Base-by-base conservation (phyloP, 2,888 invertebrate genomes). In the Euzetes globulus region DNA sequence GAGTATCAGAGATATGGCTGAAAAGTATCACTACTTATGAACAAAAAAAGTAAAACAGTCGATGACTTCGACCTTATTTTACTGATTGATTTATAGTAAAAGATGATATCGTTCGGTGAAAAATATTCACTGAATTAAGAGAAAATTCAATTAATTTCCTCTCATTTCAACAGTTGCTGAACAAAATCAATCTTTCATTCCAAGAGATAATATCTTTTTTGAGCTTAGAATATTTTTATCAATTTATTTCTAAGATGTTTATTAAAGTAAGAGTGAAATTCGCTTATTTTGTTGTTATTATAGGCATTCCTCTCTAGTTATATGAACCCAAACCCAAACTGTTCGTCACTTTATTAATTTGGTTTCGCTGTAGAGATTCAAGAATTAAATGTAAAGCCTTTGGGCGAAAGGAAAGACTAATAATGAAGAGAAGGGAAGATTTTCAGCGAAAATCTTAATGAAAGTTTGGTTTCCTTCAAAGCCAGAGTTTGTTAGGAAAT, bases 291-390 rank as follows among this genome's bases (percentile, higher is more conserved):
- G 22, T 63, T 63, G 27, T 17, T 63, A n/a, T n/a, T n/a, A n/a
- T n/a, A 33, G 63, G 33, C 55, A 19, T 55, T 55, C n/a, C 22
- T 25, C 19, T 9, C n/a, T 25, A 25, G 11, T 55, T 33, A 63
- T 19, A 22, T 25, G 63, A 22, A 22, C 25, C 22, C 37, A 9
- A n/a, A 63, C 27, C 6, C 19, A 25, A 58, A 58, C 58, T 0
- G n/a, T 37, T 63, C 63, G 63, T 33, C 63, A 63, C 33, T 63
- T 63, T 60, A 37, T 55, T 55, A 55, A 55, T 55, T 55, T 55
- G 55, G 25, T 55, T 55, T 55, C 55, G 17, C 29, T 33, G 17
- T 9, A 63, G 27, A 60, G 63, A 63, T 63, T 33, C 27, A 33
- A 55, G 22, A 25, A 55, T 55, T 55, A 55, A 63, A 37, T 33